These are phyloP conservation scores for Gila robusta DNA, from an alignment of 2,797 vertebrate genomes.

Conservation along the genomic window DNA sequence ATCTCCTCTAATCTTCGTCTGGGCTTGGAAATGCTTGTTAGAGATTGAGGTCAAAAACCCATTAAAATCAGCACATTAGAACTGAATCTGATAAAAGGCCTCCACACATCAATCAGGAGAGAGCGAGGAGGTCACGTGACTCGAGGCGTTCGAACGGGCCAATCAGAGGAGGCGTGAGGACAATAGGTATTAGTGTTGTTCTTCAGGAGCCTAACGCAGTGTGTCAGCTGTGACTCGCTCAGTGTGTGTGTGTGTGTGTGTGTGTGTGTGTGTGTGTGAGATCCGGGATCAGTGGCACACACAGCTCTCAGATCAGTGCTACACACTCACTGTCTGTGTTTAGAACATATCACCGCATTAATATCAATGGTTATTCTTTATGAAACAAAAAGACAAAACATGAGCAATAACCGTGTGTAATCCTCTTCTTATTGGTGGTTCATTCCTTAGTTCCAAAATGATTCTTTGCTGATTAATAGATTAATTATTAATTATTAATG, in stretches of 20 bases:
- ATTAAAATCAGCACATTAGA: slow-evolving; percentile 77
- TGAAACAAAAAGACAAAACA: background rate
- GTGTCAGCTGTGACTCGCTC: slow-evolving; percentile 63
- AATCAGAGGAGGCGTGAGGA: slow-evolving; percentile 59
- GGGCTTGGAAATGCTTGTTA: slow-evolving; percentile 76
- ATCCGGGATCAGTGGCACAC: slow-evolving; percentile 4
- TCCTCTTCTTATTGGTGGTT: background rate
- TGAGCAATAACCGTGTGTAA: background rate
- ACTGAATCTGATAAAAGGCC: slow-evolving; percentile 50
- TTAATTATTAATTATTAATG: no score
- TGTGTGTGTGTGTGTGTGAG: no score
- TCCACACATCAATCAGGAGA: slow-evolving; percentile 64
- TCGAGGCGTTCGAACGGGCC: slow-evolving; percentile 60
- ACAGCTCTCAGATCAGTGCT: background rate
- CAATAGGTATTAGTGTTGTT: slow-evolving; percentile 60
- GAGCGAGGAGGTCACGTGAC: slow-evolving; percentile 63
- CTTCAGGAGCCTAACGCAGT: slow-evolving; percentile 63
- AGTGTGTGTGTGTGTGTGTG: background rate
- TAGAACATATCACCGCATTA: background rate
- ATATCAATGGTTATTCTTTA: background rate
- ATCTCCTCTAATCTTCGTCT: slow-evolving; percentile 79
- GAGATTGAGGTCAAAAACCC: slow-evolving; percentile 84
- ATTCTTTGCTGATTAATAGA: no score
- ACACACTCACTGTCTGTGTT: background rate
- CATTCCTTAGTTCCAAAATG: background rate